These are phyloP conservation scores for Leptinotarsa juncta DNA, from an alignment of 2,888 invertebrate genomes.

Conservation along the genomic window DNA sequence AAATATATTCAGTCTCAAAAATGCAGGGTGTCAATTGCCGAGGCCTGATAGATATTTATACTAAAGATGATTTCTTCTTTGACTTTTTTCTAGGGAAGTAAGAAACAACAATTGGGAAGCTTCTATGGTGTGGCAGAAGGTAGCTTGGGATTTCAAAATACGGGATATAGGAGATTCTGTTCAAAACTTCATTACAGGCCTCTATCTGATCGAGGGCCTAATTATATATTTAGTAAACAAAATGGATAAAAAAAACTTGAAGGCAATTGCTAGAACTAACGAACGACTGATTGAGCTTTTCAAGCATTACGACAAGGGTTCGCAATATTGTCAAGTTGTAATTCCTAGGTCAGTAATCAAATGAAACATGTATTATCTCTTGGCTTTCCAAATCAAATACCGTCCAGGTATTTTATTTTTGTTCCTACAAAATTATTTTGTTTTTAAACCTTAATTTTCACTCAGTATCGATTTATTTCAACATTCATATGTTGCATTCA, in stretches of 20 bases:
- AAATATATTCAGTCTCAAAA: no score
- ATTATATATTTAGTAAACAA: slow-evolving; percentile 68
- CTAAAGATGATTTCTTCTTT: not conserved
- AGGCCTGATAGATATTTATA: no score
- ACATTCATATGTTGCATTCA: no score
- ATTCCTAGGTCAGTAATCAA: slow-evolving; percentile 62
- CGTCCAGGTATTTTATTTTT: no score
- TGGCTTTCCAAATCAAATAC: no score
- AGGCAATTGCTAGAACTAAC: slow-evolving; percentile 52
- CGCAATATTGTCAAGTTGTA: slow-evolving; percentile 55
- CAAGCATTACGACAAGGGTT: slow-evolving; percentile 52
- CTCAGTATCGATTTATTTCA: no score
- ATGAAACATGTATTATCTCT: no score
- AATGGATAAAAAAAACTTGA: slow-evolving; percentile 57
- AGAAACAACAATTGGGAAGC: slow-evolving; percentile 72
- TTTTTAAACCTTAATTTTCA: no score
- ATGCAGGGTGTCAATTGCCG: no score
- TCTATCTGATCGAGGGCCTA: slow-evolving; percentile 71
- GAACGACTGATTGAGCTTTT: slow-evolving; percentile 57
- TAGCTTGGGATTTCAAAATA: slow-evolving; percentile 61
- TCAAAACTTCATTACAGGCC: slow-evolving; percentile 62
- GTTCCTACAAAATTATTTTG: no score
- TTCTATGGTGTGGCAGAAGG: slow-evolving; percentile 69
- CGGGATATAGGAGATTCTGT: slow-evolving; percentile 35
- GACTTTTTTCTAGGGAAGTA: slow-evolving; percentile 65